phyloP scores from a whole-genome alignment of 1,140 invertebrate species.

The Drosophila insularis region DNA sequence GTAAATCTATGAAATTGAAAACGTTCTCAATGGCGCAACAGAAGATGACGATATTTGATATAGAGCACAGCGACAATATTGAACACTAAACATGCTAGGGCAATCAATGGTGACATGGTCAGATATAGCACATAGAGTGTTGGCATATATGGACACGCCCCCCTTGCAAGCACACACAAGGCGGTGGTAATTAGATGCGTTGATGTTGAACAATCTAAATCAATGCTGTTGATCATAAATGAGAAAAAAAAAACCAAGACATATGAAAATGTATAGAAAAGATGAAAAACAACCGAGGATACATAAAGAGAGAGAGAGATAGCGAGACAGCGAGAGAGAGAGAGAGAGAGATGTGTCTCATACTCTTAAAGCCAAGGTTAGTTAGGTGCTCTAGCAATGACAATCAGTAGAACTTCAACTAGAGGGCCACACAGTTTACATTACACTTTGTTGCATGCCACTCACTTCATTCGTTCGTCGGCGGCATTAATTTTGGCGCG shows the following conservation, averaged over 20 bases:
- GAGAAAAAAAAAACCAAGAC: constrained; percentile 37
- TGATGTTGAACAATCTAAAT: constrained; percentile 42
- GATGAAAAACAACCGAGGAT: constrained; percentile 40
- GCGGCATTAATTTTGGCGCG: constrained; percentile 83
- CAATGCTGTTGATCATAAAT: constrained; percentile 55
- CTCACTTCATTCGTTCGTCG: constrained; percentile 82
- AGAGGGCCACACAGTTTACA: background rate
- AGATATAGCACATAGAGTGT: constrained; percentile 75
- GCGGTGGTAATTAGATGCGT: constrained; percentile 41
- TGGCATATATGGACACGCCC: constrained; percentile 77
- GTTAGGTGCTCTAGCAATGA: constrained; percentile 5
- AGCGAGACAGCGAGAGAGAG: too few species aligned
- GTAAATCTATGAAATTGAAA: background rate
- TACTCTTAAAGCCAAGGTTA: constrained; percentile 18
- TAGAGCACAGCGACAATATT: constrained; percentile 76
- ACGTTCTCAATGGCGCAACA: constrained; percentile 46
- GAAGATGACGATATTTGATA: constrained; percentile 72
- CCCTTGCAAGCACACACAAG: constrained; percentile 66
- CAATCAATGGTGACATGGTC: constrained; percentile 77
- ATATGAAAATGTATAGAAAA: constrained; percentile 33
- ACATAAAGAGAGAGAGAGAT: constrained; percentile 4
- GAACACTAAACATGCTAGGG: constrained; percentile 75
- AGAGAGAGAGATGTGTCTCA: constrained; percentile 15
- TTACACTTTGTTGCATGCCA: constrained; percentile 14
- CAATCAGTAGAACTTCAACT: background rate